Percentiles rank a stretch among this genome's conserved stretches.
These are phyloP conservation scores for Crypturellus undulatus DNA, from an alignment of 2,113 vertebrate genomes.

Conservation along the genomic window DNA sequence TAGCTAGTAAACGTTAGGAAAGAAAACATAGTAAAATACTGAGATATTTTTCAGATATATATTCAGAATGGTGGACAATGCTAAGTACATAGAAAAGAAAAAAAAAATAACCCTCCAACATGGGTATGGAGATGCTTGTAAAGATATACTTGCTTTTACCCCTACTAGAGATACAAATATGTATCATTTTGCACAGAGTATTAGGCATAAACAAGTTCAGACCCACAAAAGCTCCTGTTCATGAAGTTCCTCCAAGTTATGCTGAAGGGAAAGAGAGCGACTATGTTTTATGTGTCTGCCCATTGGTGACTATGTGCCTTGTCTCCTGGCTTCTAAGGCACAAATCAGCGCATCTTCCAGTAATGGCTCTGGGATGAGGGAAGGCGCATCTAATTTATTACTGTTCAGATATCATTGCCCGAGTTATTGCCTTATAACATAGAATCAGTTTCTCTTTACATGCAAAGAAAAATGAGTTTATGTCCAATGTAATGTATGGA, in stretches of 20 bases:
- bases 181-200: background rate
- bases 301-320: background rate
- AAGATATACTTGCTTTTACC: slow-evolving; percentile 1
- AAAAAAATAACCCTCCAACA: background rate
- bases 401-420: background rate
- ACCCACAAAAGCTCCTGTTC: background rate
- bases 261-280: background rate
- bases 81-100: background rate
- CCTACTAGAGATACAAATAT: rapidly evolving
- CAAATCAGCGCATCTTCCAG: background rate
- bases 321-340: background rate
- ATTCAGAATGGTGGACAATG: background rate
- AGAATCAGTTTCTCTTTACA: background rate
- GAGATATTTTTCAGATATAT: background rate
- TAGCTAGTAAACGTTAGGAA: background rate
- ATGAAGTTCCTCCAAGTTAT: background rate
- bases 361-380: background rate
- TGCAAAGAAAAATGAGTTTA: background rate
- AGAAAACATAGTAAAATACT: background rate
- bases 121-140: background rate
- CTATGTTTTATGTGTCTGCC: background rate
- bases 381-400: background rate
- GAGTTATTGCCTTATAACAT: background rate
- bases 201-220: background rate
- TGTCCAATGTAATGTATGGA: background rate